These are phyloP conservation scores for Blastobasis lacticolella DNA, from an alignment of 2,888 invertebrate genomes.

Conservation along the genomic window DNA sequence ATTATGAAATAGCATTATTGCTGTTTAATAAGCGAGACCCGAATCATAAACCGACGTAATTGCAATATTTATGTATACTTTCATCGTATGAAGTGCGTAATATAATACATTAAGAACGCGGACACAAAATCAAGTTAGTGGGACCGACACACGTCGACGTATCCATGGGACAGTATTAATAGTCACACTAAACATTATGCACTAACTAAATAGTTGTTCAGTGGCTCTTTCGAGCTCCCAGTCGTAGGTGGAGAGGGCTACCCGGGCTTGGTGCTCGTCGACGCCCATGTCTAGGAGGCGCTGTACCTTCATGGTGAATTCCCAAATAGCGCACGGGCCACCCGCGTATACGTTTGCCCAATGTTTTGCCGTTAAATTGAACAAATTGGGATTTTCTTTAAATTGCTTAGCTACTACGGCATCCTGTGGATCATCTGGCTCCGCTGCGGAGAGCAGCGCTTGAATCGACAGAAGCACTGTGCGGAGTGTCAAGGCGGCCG, in stretches of 20 bases:
- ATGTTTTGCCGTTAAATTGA: slow-evolving; percentile 92
- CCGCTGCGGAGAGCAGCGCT: slow-evolving; percentile 93
- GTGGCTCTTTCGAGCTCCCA: slow-evolving; percentile 96
- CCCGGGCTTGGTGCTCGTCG: slow-evolving; percentile 89
- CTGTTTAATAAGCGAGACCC: too few species aligned
- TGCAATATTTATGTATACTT: too few species aligned
- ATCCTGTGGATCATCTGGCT: slow-evolving; percentile 95
- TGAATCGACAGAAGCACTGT: slow-evolving; percentile 97
- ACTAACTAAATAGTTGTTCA: slow-evolving; percentile 74
- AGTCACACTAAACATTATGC: neutral
- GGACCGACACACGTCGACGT: neutral
- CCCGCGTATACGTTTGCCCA: slow-evolving; percentile 97
- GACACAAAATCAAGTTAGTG: too few species aligned
- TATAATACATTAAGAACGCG: too few species aligned
- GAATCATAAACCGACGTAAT: too few species aligned
- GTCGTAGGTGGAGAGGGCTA: slow-evolving; percentile 91
- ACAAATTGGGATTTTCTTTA: slow-evolving; percentile 90
- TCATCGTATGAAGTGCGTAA: too few species aligned
- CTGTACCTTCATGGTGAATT: slow-evolving; percentile 90
- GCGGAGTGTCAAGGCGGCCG: slow-evolving; percentile 97
- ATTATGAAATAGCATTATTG: too few species aligned
- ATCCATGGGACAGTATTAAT: slow-evolving; percentile 6
- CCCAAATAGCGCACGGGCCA: slow-evolving; percentile 75
- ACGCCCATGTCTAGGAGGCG: slow-evolving; percentile 96
- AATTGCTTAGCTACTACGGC: slow-evolving; percentile 98